Conservation (phyloP, 2,113 vertebrate species). For the Amphiprion percula region DNA sequence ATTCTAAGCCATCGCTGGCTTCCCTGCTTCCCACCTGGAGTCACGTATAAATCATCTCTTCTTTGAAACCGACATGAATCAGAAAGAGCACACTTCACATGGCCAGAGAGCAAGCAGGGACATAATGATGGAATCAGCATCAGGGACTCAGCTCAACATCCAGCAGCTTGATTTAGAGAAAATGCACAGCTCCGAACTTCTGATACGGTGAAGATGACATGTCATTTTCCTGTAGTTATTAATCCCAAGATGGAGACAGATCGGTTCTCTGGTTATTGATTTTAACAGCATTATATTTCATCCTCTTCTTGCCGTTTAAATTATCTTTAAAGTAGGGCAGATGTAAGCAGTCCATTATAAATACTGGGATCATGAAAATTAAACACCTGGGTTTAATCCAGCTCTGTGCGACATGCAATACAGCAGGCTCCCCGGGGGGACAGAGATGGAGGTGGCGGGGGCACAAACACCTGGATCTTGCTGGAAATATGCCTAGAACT, state of each 20-base stretch:
- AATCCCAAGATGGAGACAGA: slow-evolving; percentile 24
- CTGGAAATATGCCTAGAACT: slow-evolving; percentile 84
- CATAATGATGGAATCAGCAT: slow-evolving; percentile 48
- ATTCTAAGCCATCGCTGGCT: slow-evolving; percentile 41
- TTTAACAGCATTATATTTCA: slow-evolving; percentile 25
- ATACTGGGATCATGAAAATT: slow-evolving; percentile 55
- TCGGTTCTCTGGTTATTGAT: slow-evolving; percentile 25
- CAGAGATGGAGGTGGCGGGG: slow-evolving; percentile 23
- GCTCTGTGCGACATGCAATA: slow-evolving; percentile 24
- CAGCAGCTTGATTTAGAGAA: slow-evolving; percentile 40
- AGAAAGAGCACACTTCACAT: slow-evolving; percentile 53
- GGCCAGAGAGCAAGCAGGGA: slow-evolving; percentile 38
- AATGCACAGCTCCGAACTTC: slow-evolving; percentile 35
- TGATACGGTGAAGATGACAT: slow-evolving; percentile 28
- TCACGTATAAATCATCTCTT: slow-evolving; percentile 60
- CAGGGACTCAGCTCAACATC: slow-evolving; percentile 40
- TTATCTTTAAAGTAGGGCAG: slow-evolving; percentile 45
- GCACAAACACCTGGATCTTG: slow-evolving; percentile 49
- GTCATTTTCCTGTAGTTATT: slow-evolving; percentile 40
- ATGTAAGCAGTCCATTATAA: slow-evolving; percentile 47
- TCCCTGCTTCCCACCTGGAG: slow-evolving; percentile 56
- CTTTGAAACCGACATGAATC: slow-evolving; percentile 59
- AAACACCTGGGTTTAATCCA: slow-evolving; percentile 61
- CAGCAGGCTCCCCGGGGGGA: slow-evolving; percentile 53
- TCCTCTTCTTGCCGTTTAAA: slow-evolving; percentile 29